Evolutionary conservation across 2,888 invertebrate species (phyloP), one percentile per base, ranked within the genome.

Genomic region (Frankliniella intonsa): DNA sequence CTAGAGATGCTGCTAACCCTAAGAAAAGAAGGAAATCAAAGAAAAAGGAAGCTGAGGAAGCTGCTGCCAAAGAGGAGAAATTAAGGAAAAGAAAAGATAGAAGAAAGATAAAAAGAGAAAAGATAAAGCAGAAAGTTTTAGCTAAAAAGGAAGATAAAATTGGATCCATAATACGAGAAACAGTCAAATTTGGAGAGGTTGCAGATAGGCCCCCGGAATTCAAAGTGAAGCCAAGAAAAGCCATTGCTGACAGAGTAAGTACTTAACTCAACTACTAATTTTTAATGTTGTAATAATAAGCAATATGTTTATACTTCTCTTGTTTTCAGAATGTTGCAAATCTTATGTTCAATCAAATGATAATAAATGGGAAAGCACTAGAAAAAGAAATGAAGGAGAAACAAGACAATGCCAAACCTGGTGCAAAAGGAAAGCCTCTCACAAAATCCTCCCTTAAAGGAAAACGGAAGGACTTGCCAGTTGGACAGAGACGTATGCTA

Each of bases 151-250:
- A 76, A 22, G 69, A 25, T 10, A 25, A 76, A 25, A 25, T 25
- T 5, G 22, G 25, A 2, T 25, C 25, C 7, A 9, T 22, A 8
- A 22, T 25, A 12, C 69, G 25, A 11, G 69, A 76, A 76, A 76
- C 69, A 10, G 25, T 76, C 9, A 76, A 76, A 76, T 76, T 76
- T 76, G 69, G 69, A 25, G 69, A 76, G 25, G 69, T 76, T 25
- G 69, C 25, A 25, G 25, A 76, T 25, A 76, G 69, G 25, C 69
- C 69, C 11, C 69, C 69, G 22, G 69, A 76, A 76, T 25, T 76
- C 22, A 76, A 9, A 1, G 69, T 76, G 11, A n/a, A 22, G 3
- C 69, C 69, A 10, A 76, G 69, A 25, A 76, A 76, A 76, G 69
- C 69, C 8, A 25, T 76, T 76, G 69, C n/a, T 25, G 69, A 76